Conservation (phyloP, 2,888 invertebrate species). For the Drosophila subquinaria region DNA sequence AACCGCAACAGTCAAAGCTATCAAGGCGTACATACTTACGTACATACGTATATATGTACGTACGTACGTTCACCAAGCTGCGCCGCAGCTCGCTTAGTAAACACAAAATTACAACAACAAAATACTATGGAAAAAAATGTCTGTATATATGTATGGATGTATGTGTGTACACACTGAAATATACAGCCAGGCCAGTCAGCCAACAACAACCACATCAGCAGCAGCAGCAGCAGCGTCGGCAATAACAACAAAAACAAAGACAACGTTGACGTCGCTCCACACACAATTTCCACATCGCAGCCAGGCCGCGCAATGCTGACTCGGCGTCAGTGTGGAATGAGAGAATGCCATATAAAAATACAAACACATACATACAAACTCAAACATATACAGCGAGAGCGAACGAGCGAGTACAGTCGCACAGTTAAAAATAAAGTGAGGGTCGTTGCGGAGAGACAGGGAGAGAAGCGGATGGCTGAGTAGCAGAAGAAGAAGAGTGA, state of each 20-base stretch:
- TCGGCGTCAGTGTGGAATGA: slow-evolving; percentile 74
- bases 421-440: slow-evolving; percentile 83
- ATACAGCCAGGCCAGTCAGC: slow-evolving; percentile 61
- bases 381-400: slow-evolving; percentile 63
- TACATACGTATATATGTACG: slow-evolving; percentile 1
- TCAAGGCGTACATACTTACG: slow-evolving; percentile 59
- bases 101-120: slow-evolving; percentile 76
- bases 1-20: slow-evolving; percentile 51
- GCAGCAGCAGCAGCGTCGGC: slow-evolving; percentile 53
- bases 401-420: slow-evolving; percentile 83
- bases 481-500: slow-evolving; percentile 40
- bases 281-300: slow-evolving; percentile 72
- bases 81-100: slow-evolving; percentile 70
- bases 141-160: slow-evolving; percentile 8
- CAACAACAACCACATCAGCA: slow-evolving; percentile 53
- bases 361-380: slow-evolving; percentile 40
- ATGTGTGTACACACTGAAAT: slow-evolving; percentile 56
- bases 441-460: slow-evolving; percentile 54
- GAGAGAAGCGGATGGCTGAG: slow-evolving; percentile 45
- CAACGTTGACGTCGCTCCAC: slow-evolving; percentile 67
- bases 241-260: slow-evolving; percentile 62
- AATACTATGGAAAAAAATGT: slow-evolving; percentile 70
- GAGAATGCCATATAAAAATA: slow-evolving; percentile 79
- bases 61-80: slow-evolving; percentile 58
- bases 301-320: slow-evolving; percentile 74